Conservation (phyloP, 1,140 invertebrate genomes). For the Drosophila takahashii region DNA sequence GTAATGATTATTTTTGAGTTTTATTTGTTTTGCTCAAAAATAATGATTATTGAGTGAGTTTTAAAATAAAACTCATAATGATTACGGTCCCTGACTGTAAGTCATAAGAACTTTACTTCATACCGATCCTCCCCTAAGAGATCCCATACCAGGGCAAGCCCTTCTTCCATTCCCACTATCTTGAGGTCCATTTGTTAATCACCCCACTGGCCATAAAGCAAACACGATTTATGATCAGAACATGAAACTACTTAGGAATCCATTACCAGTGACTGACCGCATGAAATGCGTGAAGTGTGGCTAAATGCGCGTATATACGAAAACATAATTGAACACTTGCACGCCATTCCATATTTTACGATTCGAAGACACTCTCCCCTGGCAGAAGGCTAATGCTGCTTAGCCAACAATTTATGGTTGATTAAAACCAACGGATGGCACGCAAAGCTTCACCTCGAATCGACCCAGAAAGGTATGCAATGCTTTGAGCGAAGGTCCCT, state of each 20-base stretch:
- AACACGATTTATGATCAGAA: slow-evolving; percentile 34
- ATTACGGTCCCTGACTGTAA: too few relatives aligned
- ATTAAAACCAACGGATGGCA: slow-evolving; percentile 70
- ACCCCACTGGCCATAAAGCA: slow-evolving; percentile 23
- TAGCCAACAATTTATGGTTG: slow-evolving; percentile 60
- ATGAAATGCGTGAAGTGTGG: slow-evolving; percentile 71
- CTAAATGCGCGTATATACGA: slow-evolving; percentile 36
- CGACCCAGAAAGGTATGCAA: slow-evolving; percentile 45
- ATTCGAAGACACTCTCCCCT: slow-evolving; percentile 49
- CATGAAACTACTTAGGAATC: slow-evolving; percentile 69
- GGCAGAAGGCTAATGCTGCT: slow-evolving; percentile 45
- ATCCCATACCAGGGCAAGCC: not conserved
- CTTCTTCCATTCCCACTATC: not conserved
- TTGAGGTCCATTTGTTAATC: slow-evolving; percentile 41
- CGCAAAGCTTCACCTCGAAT: slow-evolving; percentile 46
- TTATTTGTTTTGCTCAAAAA: too few relatives aligned
- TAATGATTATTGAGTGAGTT: too few relatives aligned
- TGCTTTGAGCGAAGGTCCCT: slow-evolving; percentile 14
- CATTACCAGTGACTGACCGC: slow-evolving; percentile 61
- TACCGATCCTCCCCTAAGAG: not conserved
- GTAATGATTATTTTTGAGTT: too few relatives aligned
- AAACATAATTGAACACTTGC: slow-evolving; percentile 74
- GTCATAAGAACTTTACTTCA: not conserved
- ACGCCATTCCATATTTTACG: slow-evolving; percentile 77
- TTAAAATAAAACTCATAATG: too few relatives aligned